Evolutionary conservation across 2,797 vertebrate genomes (phyloP).

Genomic region (Urocyon cinereoargenteus): DNA sequence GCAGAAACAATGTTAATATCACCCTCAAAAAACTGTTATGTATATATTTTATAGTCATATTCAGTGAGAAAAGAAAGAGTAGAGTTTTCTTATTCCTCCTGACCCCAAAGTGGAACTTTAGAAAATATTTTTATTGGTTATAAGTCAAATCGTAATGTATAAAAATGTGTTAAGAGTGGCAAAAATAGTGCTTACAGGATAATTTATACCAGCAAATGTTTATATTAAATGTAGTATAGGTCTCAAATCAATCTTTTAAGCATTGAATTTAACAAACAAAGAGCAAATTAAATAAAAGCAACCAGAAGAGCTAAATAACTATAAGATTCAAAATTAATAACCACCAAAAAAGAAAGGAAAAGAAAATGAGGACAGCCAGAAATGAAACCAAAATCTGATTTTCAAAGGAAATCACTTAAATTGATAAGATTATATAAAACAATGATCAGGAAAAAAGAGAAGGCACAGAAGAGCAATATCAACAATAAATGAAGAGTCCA

Average conservation of each 20-base stretch:
- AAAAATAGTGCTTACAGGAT: background rate
- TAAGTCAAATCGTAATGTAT: background rate
- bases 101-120: background rate
- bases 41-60: background rate
- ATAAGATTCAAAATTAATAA: background rate
- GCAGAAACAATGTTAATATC: background rate
- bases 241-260: background rate
- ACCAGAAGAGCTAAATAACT: background rate
- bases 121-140: background rate
- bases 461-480: background rate
- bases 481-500: background rate
- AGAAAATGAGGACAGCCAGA: background rate
- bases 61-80: background rate
- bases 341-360: background rate
- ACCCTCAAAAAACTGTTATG: background rate
- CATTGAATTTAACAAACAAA: background rate
- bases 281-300: background rate
- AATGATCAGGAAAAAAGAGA: background rate
- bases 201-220: background rate
- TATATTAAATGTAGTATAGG: background rate
- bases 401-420: background rate
- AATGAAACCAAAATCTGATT: background rate
- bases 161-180: background rate
- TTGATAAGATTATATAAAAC: background rate
- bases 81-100: background rate